These are phyloP conservation scores for Scrobipalpa costella DNA, from an alignment of 2,888 invertebrate species.

Conservation along the genomic window DNA sequence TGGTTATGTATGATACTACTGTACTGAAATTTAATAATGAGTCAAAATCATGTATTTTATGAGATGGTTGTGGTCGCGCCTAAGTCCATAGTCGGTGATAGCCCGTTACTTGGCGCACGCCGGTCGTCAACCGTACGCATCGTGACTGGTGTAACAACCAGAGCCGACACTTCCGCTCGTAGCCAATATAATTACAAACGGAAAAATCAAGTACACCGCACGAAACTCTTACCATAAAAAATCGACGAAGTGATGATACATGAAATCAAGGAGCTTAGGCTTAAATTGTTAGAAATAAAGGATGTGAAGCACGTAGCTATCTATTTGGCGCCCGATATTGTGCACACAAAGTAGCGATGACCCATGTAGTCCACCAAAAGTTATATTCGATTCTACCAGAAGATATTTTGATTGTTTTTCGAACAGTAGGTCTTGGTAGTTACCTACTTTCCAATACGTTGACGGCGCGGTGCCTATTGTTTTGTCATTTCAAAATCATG, in stretches of 20 bases:
- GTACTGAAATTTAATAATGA: background rate
- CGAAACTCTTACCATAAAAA: constrained; percentile 59
- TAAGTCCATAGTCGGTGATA: constrained; percentile 58
- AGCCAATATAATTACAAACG: constrained; percentile 73
- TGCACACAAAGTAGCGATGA: constrained; percentile 76
- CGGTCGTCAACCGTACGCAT: constrained; percentile 64
- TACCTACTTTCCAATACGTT: constrained; percentile 72
- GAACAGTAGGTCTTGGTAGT: constrained; percentile 70
- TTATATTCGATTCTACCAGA: constrained; percentile 79
- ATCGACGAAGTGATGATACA: constrained; percentile 57
- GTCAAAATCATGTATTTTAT: background rate
- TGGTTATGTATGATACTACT: background rate
- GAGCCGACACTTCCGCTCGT: constrained; percentile 69
- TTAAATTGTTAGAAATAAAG: constrained; percentile 29
- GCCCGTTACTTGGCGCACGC: constrained; percentile 64
- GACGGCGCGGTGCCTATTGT: constrained; percentile 35
- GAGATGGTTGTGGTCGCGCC: constrained; percentile 62
- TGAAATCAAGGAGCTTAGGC: constrained; percentile 36
- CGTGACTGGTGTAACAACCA: constrained; percentile 75
- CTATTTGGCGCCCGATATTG: constrained; percentile 74
- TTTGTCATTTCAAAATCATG: no score
- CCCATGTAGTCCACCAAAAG: constrained; percentile 60
- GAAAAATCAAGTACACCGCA: constrained; percentile 71
- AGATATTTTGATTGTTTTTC: constrained; percentile 78
- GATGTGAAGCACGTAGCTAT: constrained; percentile 72